Evolutionary conservation across 2,888 invertebrate species (phyloP), one percentile per base, ranked within the genome.

Genomic region (Pyralis farinalis): DNA sequence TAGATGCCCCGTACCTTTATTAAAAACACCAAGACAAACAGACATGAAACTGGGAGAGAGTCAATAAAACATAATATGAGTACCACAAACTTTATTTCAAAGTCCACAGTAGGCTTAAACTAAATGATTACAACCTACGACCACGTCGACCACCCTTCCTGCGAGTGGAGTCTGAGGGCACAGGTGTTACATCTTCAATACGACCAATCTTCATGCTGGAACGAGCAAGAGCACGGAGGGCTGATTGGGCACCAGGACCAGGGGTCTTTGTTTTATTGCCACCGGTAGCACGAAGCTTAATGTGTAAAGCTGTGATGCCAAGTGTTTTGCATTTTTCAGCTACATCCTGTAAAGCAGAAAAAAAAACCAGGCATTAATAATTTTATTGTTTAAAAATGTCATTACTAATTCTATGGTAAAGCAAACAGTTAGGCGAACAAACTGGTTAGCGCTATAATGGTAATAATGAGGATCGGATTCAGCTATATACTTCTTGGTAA

Each of bases 91-190:
- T 64, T 58, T 79, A 75, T 83, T 81, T 85, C 37, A 63, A 71
- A 87, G 81, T 72, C 61, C 63, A 85, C 79, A 87, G 82, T 78
- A 51, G 55, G 51, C 84, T 85, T 85, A 81, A 56, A 69, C 79
- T 85, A 84, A 76, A 72, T 84, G 77, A 90, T 92, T 98, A 99
- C 93, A 99, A 93, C 92, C 99, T 95, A 90, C 99, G 96, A 91
- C 99, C 99, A 91, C 99, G 96, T 76, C 99, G 95, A 90, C 99
- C 99, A 78, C 99, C 99, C 96, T 99, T 99, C 93, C 99, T 97
- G 79, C 99, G 95, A 40, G 99, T 99, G 50, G 97, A 96, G 90
- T 99, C 99, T 42, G 98, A 98, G 69, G 99, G 99, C 85, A 99
- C 99, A 12, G 99, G 99, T 7, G 99, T 99, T 7, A 99, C 99